These are phyloP conservation scores for Sipha maydis DNA, from an alignment of 2,888 invertebrate species.

Conservation along the genomic window DNA sequence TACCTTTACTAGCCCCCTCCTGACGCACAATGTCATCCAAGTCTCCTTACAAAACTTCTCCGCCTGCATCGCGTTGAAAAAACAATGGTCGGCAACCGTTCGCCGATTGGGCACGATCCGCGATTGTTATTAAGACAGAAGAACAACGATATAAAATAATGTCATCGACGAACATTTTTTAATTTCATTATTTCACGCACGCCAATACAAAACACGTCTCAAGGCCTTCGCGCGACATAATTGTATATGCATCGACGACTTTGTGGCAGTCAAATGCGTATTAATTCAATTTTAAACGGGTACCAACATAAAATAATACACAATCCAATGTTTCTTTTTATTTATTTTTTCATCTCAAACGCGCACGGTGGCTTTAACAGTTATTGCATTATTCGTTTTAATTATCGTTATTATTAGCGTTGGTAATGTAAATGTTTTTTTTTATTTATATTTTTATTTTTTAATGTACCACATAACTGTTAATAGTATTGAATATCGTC, in stretches of 20 bases:
- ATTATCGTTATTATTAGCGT: neutral
- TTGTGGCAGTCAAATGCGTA: neutral
- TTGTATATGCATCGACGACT: neutral
- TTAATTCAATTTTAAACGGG: conserved; percentile 6
- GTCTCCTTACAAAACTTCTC: neutral
- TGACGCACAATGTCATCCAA: neutral
- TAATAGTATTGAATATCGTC: too few relatives aligned
- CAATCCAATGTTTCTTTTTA: neutral
- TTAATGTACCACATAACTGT: too few relatives aligned
- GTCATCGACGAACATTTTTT: conserved; percentile 2
- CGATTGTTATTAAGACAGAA: neutral
- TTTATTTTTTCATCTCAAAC: neutral
- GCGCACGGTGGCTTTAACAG: neutral
- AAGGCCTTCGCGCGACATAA: conserved; percentile 32
- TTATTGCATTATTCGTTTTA: neutral
- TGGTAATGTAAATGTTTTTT: neutral
- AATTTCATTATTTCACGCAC: conserved; percentile 29
- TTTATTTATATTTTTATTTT: neutral
- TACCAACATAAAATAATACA: neutral
- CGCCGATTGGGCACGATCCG: neutral
- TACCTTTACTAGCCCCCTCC: neutral
- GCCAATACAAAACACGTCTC: conserved; percentile 33
- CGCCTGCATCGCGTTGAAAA: neutral
- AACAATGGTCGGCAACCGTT: conserved; percentile 8
- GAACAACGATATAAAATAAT: conserved; percentile 21